Evolutionary conservation across 1,140 invertebrate species (phyloP).

Genomic region (Aphidius gifuensis): DNA sequence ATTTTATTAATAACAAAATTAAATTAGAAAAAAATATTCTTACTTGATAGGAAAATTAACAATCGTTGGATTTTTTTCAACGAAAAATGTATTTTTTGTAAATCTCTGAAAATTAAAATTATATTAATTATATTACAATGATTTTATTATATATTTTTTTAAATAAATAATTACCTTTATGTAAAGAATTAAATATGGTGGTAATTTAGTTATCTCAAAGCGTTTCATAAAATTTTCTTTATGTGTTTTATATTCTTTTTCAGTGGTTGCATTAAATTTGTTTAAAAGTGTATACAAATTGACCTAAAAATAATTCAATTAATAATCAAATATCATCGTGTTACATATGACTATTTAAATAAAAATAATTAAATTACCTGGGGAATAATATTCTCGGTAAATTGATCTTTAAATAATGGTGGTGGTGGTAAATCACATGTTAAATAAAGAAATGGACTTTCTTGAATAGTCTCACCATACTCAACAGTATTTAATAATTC

Average conservation of each 20-base stretch:
- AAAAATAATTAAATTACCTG: constrained; percentile 62
- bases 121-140: constrained; percentile 25
- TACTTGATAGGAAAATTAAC: constrained; percentile 99
- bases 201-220: constrained; percentile 92
- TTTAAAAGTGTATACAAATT: constrained; percentile 89
- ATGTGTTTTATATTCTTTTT: constrained; percentile 99
- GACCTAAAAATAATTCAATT: constrained; percentile 61
- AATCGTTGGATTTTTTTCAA: constrained; percentile 99
- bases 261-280: constrained; percentile 93
- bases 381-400: constrained; percentile 97
- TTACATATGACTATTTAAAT: background rate
- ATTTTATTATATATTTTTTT: constrained; percentile 10
- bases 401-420: constrained; percentile 95
- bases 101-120: constrained; percentile 69
- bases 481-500: constrained; percentile 78
- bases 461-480: constrained; percentile 82
- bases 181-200: constrained; percentile 96
- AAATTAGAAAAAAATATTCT: constrained; percentile 50
- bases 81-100: constrained; percentile 98
- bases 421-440: constrained; percentile 96
- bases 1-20: constrained; percentile 14
- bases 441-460: constrained; percentile 91
- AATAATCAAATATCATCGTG: background rate
- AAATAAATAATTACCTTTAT: constrained; percentile 68
- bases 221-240: constrained; percentile 97